A percentile compares a stretch with the other conserved stretches of the same genome.
These are phyloP conservation scores for Delichon dasypus DNA, from an alignment of 2,797 vertebrate species.

Conservation along the genomic window DNA sequence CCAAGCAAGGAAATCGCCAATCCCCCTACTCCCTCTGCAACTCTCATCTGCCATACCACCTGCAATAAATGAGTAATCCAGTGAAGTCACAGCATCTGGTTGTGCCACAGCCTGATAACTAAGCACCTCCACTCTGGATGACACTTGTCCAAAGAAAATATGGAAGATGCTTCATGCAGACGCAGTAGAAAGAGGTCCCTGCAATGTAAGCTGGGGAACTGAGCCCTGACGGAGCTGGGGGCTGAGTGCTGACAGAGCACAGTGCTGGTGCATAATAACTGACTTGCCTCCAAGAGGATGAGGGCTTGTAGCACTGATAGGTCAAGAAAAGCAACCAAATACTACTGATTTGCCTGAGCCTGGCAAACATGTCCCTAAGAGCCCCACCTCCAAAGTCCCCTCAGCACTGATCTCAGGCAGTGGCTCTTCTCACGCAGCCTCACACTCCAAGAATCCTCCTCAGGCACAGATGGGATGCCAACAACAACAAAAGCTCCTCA, in stretches of 20 bases:
- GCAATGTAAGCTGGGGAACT: neutral
- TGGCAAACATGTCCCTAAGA: neutral
- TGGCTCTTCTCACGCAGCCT: neutral
- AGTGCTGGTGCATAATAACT: neutral
- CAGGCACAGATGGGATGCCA: neutral
- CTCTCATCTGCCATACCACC: neutral
- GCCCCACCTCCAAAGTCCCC: neutral
- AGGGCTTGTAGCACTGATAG: neutral
- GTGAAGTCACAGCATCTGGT: neutral
- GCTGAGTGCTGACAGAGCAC: neutral
- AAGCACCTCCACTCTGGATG: neutral
- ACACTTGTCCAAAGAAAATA: neutral
- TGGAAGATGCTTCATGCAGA: neutral
- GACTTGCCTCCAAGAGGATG: neutral
- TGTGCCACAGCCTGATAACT: neutral
- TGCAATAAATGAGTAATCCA: accelerated
- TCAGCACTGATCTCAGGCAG: neutral
- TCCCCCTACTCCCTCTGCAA: neutral
- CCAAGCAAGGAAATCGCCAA: neutral
- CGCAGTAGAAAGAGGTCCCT: neutral
- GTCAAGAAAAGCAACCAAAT: neutral
- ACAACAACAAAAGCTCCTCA: neutral
- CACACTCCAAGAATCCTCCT: neutral
- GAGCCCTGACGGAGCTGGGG: neutral
- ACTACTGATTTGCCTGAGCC: neutral